Percentiles rank a stretch among this genome's conserved stretches.
phyloP scores from a whole-genome alignment of 2,888 invertebrate species.

The Phalera bucephala region DNA sequence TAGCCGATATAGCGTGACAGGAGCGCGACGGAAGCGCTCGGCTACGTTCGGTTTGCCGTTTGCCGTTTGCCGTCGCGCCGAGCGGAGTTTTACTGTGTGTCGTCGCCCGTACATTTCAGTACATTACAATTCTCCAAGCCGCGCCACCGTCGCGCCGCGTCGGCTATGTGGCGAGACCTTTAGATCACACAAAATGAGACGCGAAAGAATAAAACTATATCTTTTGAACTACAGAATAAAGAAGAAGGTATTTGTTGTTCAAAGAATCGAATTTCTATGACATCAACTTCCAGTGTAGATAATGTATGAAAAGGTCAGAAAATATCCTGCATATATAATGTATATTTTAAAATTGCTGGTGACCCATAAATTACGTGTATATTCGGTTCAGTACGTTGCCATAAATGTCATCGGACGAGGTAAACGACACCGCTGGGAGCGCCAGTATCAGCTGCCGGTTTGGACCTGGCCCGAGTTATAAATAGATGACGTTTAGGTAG shows the following conservation, averaged over 20 bases:
- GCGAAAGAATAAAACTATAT: neutral
- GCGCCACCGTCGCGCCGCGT: neutral
- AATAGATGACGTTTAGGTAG: constrained; percentile 1
- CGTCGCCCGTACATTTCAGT: too few species aligned
- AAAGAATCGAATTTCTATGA: neutral
- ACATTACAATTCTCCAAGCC: too few species aligned
- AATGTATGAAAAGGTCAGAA: constrained; percentile 2
- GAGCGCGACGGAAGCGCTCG: too few species aligned
- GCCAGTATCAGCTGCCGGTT: constrained; percentile 48
- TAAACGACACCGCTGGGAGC: constrained; percentile 55
- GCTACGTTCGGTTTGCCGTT: too few species aligned
- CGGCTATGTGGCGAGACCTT: too few species aligned
- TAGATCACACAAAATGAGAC: neutral
- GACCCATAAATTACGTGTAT: constrained; percentile 49
- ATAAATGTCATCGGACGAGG: constrained; percentile 60
- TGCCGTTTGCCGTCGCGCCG: too few species aligned
- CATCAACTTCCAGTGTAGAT: neutral
- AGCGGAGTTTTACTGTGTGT: too few species aligned
- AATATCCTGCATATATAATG: constrained; percentile 9
- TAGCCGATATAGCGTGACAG: too few species aligned
- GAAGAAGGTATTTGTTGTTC: too few species aligned
- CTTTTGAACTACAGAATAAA: too few species aligned
- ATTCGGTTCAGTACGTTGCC: constrained; percentile 40
- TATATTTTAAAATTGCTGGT: constrained; percentile 27
- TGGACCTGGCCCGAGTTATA: constrained; percentile 12